These are phyloP conservation scores for Erannis defoliaria DNA, from an alignment of 2,888 invertebrate species.

Conservation along the genomic window DNA sequence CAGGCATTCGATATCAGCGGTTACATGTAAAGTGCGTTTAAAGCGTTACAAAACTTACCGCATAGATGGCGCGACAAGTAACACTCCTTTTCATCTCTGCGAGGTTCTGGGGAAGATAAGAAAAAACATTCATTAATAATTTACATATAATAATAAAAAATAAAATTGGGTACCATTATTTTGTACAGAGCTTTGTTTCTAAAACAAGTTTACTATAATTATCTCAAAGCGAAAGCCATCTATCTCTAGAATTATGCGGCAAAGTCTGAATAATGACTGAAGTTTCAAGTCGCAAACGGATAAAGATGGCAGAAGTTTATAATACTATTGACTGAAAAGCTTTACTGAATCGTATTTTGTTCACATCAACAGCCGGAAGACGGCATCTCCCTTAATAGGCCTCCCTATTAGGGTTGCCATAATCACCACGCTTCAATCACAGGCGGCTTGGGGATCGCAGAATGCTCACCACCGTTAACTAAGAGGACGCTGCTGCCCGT, in stretches of 20 bases:
- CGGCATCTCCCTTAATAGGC: no score
- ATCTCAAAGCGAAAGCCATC: not conserved
- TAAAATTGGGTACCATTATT: not conserved
- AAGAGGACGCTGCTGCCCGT: no score
- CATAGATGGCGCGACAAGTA: not conserved
- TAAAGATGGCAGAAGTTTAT: not conserved
- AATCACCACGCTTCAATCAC: no score
- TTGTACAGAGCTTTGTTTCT: not conserved
- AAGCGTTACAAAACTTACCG: slow-evolving; percentile 15
- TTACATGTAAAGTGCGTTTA: no score
- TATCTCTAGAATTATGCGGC: not conserved
- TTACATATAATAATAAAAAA: not conserved
- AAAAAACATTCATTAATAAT: not conserved
- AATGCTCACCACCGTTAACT: no score
- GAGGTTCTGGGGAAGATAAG: slow-evolving; percentile 19
- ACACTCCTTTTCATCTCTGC: not conserved
- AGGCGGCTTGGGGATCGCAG: no score
- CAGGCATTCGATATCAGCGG: not conserved
- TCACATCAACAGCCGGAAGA: no score
- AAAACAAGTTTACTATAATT: not conserved
- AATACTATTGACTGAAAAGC: not conserved
- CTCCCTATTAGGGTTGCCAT: no score
- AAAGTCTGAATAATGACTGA: not conserved
- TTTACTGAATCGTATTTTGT: no score
- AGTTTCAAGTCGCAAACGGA: slow-evolving; percentile 1